Evolutionary conservation across 2,113 vertebrate species (phyloP).

Genomic region (Elaphurus davidianus): DNA sequence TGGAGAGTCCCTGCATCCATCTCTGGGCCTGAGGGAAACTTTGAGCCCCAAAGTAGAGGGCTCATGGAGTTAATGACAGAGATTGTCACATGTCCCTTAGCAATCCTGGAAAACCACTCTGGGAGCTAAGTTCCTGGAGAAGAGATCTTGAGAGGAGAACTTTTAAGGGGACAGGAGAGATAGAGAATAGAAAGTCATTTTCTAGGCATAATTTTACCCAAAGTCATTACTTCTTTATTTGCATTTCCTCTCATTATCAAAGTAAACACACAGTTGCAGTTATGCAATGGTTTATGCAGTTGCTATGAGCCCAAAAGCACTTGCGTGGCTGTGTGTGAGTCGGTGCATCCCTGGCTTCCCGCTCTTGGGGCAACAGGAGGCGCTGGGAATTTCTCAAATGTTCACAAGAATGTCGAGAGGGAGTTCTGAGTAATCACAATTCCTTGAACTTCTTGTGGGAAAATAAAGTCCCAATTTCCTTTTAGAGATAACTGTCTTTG

Average conservation of each 20-base stretch:
- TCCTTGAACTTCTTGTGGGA: conserved; percentile 66
- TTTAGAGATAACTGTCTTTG: conserved; percentile 37
- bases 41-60: not conserved
- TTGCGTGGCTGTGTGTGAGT: not conserved
- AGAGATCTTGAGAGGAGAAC: not conserved
- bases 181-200: conserved; percentile 12
- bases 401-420: conserved; percentile 35
- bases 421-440: conserved; percentile 68
- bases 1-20: not conserved
- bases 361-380: not conserved
- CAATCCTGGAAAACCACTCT: not conserved
- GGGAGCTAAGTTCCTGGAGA: not conserved
- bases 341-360: conserved; percentile 33
- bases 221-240: conserved; percentile 68
- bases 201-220: conserved; percentile 57
- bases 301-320: not conserved
- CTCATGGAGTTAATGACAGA: not conserved
- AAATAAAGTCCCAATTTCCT: conserved; percentile 58
- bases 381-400: conserved; percentile 68
- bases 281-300: conserved; percentile 44
- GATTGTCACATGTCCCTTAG: not conserved
- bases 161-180: not conserved
- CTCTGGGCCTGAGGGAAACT: not conserved
- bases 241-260: conserved; percentile 67
- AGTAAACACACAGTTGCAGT: not conserved